Percentiles rank a stretch among this genome's conserved stretches.
phyloP scores from a whole-genome alignment of 2,888 invertebrate genomes.

The Stenoptilia bipunctidactyla region DNA sequence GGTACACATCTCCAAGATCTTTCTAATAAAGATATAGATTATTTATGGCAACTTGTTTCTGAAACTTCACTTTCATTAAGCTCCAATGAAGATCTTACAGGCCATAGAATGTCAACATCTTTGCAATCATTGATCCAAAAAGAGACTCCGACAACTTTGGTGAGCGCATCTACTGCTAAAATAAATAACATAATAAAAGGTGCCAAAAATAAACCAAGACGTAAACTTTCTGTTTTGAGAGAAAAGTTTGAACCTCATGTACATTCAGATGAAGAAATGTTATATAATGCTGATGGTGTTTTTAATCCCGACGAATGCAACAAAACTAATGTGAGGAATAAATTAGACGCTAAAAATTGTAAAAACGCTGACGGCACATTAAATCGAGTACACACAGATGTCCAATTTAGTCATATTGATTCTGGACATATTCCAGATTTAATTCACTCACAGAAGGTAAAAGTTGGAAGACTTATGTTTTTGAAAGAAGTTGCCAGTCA shows the following conservation, averaged over 20 bases:
- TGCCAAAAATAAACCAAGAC: constrained; percentile 51
- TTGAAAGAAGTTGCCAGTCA: constrained; percentile 72
- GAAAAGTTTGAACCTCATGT: constrained; percentile 69
- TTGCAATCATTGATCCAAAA: constrained; percentile 58
- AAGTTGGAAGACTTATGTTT: constrained; percentile 66
- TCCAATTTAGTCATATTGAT: constrained; percentile 8
- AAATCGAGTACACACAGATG: no score
- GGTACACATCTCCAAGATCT: constrained; percentile 38
- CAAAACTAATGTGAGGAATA: constrained; percentile 32
- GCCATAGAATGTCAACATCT: constrained; percentile 49
- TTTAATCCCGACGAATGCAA: constrained; percentile 25
- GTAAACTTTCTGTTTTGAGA: constrained; percentile 71
- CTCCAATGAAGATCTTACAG: constrained; percentile 40
- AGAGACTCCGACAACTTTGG: constrained; percentile 31
- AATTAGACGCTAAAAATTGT: constrained; percentile 22
- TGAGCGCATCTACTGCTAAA: constrained; percentile 33
- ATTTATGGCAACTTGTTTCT: constrained; percentile 56
- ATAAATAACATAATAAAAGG: constrained; percentile 48
- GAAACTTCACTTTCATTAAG: constrained; percentile 39
- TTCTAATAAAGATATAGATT: constrained; percentile 55
- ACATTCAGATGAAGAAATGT: constrained; percentile 57
- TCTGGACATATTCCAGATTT: constrained; percentile 14
- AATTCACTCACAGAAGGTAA: constrained; percentile 40
- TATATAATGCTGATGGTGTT: constrained; percentile 48
- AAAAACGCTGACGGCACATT: constrained; percentile 1